Evolutionary conservation across 2,888 invertebrate genomes (phyloP), one percentile per base, ranked within the genome.

Genomic region (Cephus runcator): DNA sequence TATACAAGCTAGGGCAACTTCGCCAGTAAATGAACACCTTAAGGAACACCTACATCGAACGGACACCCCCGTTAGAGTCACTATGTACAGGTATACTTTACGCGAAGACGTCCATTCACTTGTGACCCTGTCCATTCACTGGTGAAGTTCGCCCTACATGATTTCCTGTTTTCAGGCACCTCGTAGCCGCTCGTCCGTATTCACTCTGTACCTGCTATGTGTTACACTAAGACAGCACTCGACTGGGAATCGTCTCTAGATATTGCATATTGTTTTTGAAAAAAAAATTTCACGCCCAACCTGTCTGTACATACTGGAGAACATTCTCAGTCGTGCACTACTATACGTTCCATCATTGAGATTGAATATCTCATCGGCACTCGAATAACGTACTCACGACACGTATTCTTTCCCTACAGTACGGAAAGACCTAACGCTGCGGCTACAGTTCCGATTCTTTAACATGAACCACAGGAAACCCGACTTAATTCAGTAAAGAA

Each of bases 381-480:
- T 80, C 79, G 76, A 74, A 77, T 76, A 82, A 35, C 73, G 81
- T 84, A 88, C 87, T 89, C 83, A 89, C 83, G 83, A 84, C 83
- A 87, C 87, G 89, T 88, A 91, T 91, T 94, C 92, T 93, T 93
- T 93, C 93, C 93, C 94, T 94, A 92, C 96, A 97, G 97, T 97
- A 96, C 96, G 97, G 95, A 97, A 97, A 97, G 97, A 97, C 94
- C 95, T 97, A 95, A 96, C 96, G 94, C 96, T 97, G 95, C 96
- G 97, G 94, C 96, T 97, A 94, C 96, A 96, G 95, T 97, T 96
- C 96, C 95, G 97, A 95, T 97, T 97, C 96, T 97, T 97, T 96
- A 97, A 96, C 95, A 95, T 95, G 94, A 94, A 96, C 93, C 96
- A 96, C 94, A 96, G 96, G 95, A 95, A 95, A 94, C 94, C 95